phyloP scores from a whole-genome alignment of 2,888 invertebrate genomes.

The Pyrochroa serraticornis region DNA sequence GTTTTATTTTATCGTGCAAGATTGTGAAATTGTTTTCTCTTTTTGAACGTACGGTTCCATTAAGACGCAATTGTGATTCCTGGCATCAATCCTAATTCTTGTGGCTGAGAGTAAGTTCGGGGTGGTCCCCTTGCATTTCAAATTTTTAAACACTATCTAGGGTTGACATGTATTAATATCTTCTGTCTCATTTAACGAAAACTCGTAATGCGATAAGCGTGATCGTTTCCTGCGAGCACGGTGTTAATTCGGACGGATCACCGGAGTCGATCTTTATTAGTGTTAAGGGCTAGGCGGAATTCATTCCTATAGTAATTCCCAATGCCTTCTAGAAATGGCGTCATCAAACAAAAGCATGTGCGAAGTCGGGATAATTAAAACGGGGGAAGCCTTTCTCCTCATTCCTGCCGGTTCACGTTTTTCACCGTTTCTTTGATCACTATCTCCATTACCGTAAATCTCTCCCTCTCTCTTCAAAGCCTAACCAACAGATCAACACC shows the following conservation, averaged over 20 bases:
- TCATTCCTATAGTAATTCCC: conserved; percentile 41
- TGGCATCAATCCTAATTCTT: no score
- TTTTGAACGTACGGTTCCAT: no score
- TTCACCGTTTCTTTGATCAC: conserved; percentile 29
- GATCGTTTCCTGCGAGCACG: conserved; percentile 34
- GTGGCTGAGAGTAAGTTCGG: neutral
- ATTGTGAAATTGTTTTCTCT: no score
- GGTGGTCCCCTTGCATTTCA: neutral
- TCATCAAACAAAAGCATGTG: conserved; percentile 53
- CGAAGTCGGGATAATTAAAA: conserved; percentile 53
- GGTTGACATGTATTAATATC: conserved; percentile 24
- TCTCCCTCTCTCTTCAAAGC: no score
- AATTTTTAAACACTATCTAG: neutral
- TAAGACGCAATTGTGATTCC: no score
- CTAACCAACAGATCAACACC: no score
- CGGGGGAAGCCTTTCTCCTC: conserved; percentile 40
- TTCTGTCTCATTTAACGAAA: conserved; percentile 26
- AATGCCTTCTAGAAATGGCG: conserved; percentile 46
- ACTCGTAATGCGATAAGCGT: conserved; percentile 32
- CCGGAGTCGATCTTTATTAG: conserved; percentile 44
- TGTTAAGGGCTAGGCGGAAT: conserved; percentile 43
- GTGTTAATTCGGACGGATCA: conserved; percentile 44
- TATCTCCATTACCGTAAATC: no score
- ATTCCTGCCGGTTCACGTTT: conserved; percentile 15
- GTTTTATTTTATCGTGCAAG: no score